Conservation (phyloP, 2,888 invertebrate genomes). For the Myathropa florea region DNA sequence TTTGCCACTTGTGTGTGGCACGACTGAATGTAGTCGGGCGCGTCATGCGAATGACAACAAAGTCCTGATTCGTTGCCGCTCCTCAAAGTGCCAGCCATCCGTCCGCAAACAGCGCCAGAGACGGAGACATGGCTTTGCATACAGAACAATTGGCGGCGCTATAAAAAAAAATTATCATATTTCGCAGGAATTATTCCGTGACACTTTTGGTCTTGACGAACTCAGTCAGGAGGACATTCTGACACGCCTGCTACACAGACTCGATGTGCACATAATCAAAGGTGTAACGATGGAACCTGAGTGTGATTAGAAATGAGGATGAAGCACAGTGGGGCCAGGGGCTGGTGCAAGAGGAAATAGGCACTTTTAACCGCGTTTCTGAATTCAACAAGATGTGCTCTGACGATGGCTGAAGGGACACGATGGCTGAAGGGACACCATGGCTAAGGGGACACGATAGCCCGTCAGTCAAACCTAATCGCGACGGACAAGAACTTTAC, state of each 20-base stretch:
- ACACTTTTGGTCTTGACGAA: conserved; percentile 32
- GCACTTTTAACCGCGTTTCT: neutral
- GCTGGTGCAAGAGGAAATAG: neutral
- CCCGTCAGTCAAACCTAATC: too few species aligned
- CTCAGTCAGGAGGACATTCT: conserved; percentile 1
- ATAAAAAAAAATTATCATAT: conserved; percentile 46
- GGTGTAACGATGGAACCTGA: neutral
- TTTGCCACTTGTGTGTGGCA: conserved; percentile 1
- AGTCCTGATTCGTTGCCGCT: conserved; percentile 25
- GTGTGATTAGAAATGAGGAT: conserved; percentile 15
- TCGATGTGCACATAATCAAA: conserved; percentile 16
- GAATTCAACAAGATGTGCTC: neutral
- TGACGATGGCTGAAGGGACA: neutral
- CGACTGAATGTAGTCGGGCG: neutral
- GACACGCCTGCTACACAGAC: neutral
- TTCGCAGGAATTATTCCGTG: conserved; percentile 34
- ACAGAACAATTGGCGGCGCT: conserved; percentile 7
- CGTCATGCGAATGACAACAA: conserved; percentile 15
- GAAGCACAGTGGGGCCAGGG: neutral
- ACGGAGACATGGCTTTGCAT: conserved; percentile 29
- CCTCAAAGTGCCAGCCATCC: neutral
- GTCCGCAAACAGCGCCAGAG: neutral
- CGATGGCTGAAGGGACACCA: neutral
- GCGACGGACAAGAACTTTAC: too few species aligned
- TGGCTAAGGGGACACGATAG: fast-evolving